Conservation (phyloP, 2,113 vertebrate species). For the Motacilla alba region DNA sequence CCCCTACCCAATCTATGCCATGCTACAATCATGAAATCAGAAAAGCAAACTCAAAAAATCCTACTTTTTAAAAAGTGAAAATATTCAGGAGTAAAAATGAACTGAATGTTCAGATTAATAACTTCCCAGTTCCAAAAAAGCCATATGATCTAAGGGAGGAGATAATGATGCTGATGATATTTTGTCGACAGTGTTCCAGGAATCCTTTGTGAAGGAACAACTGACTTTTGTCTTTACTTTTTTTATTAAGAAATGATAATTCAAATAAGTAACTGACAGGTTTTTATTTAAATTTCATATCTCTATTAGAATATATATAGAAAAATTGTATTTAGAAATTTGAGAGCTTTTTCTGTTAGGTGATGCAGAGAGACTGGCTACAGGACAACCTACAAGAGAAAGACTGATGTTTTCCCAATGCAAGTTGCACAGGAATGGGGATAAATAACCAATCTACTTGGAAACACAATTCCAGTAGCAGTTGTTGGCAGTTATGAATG, state of each 20-base stretch:
- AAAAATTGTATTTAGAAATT: neutral
- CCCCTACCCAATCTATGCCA: neutral
- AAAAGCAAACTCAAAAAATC: neutral
- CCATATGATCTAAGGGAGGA: neutral
- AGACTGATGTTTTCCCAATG: neutral
- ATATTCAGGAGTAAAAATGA: neutral
- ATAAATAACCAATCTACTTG: conserved; percentile 8
- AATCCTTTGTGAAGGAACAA: neutral
- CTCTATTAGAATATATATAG: neutral
- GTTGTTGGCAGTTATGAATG: neutral
- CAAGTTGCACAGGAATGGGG: neutral
- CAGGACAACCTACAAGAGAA: neutral
- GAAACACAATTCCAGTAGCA: conserved; percentile 7
- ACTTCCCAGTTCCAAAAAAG: neutral
- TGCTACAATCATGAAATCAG: neutral
- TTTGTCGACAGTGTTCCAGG: neutral
- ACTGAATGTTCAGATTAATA: neutral
- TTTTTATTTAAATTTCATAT: neutral
- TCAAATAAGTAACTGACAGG: neutral
- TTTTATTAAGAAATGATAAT: neutral
- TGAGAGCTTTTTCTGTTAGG: neutral
- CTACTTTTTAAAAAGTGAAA: neutral
- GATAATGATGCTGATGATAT: neutral
- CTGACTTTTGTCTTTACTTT: neutral
- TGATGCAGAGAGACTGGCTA: neutral